A percentile compares a stretch with the other conserved stretches of the same genome.
Conservation (phyloP, 2,113 vertebrate species). For the Sciurus niger region DNA sequence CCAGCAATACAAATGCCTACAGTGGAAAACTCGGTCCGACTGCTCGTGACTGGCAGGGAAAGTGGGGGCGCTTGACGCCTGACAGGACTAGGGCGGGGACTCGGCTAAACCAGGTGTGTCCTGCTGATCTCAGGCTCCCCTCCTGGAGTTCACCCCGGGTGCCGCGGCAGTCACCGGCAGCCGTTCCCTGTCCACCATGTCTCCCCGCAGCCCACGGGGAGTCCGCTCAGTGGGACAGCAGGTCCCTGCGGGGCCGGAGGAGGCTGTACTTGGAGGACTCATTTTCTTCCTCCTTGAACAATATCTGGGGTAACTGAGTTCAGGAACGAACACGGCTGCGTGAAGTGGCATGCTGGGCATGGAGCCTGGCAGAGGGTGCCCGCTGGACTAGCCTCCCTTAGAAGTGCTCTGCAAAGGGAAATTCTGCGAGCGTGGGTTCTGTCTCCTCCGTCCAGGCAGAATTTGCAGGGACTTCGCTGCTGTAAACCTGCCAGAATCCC, state of each 20-base stretch:
- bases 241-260: neutral
- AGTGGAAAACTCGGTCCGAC: neutral
- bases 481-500: neutral
- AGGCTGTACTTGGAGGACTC: neutral
- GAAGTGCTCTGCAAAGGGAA: neutral
- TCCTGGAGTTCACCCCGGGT: neutral
- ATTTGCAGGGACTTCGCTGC: neutral
- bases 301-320: neutral
- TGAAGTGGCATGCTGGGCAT: neutral
- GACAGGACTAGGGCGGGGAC: neutral
- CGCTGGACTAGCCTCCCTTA: neutral
- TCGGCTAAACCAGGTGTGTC: neutral
- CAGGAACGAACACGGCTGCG: neutral
- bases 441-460: neutral
- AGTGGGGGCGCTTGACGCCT: neutral
- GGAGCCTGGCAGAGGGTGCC: neutral
- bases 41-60: neutral
- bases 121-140: neutral
- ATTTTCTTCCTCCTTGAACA: neutral
- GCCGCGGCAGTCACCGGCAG: neutral
- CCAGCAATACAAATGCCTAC: constrained; percentile 32
- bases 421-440: neutral
- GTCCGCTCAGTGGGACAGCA: neutral
- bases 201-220: neutral
- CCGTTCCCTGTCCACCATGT: neutral